A percentile compares a stretch with the other conserved stretches of the same genome.
Conservation (phyloP, 2,888 invertebrate species). For the Oscheius sp. region DNA sequence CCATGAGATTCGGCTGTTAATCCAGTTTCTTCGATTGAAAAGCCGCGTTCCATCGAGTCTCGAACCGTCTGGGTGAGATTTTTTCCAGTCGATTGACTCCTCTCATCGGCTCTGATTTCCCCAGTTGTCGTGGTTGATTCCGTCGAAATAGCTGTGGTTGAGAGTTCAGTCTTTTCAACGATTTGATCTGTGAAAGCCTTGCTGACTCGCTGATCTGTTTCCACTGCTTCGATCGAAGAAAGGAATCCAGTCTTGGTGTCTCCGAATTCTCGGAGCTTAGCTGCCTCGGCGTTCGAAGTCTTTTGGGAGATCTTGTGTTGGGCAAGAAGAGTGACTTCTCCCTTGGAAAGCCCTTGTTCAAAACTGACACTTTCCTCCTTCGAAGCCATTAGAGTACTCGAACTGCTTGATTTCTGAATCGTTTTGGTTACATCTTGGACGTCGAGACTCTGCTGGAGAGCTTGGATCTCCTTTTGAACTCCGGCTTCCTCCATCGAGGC, state of each 20-base stretch:
- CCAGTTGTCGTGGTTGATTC: no score
- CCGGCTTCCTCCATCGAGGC: neutral
- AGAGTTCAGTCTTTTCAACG: neutral
- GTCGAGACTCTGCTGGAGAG: neutral
- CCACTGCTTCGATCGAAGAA: constrained; percentile 2
- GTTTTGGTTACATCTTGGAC: neutral
- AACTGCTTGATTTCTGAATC: constrained; percentile 5
- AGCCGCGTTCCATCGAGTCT: no score
- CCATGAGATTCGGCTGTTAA: no score
- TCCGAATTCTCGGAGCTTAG: constrained; percentile 2
- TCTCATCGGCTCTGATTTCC: no score
- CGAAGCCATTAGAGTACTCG: neutral
- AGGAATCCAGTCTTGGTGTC: constrained; percentile 9
- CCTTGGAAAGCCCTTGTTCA: constrained; percentile 5
- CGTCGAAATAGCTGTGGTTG: no score
- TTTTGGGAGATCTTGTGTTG: neutral
- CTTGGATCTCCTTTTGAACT: neutral
- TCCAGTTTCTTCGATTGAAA: no score
- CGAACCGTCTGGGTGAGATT: no score
- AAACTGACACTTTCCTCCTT: neutral
- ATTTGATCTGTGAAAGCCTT: neutral
- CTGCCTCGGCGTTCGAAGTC: neutral
- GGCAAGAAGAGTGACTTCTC: constrained; percentile 1
- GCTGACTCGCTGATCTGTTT: neutral
- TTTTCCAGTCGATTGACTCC: neutral